phyloP scores from a whole-genome alignment of 2,797 vertebrate species.

The Melanotaenia boesemani region DNA sequence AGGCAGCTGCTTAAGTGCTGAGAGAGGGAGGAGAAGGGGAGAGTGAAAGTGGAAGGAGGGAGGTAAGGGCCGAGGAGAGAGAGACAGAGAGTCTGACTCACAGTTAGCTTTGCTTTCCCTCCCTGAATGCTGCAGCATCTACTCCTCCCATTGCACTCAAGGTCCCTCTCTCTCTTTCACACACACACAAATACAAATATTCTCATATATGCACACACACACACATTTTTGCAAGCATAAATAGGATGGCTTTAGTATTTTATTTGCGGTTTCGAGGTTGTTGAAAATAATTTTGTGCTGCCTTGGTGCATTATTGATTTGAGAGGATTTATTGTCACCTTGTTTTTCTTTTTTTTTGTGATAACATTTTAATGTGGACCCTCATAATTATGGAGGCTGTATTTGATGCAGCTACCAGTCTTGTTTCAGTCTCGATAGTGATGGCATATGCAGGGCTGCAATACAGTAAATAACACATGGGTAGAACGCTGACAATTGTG shows the following conservation, averaged over 20 bases:
- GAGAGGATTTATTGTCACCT: conserved; percentile 69
- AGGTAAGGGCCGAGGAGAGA: conserved; percentile 68
- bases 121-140: conserved; percentile 80
- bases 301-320: conserved; percentile 70
- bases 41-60: conserved; percentile 72
- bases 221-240: conserved; percentile 50
- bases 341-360: conserved; percentile 68
- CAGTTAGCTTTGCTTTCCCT: conserved; percentile 83
- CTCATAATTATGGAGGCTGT: conserved; percentile 80
- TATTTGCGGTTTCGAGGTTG: conserved; percentile 55
- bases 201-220: not conserved
- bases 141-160: conserved; percentile 81
- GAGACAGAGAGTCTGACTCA: conserved; percentile 79
- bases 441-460: conserved; percentile 40
- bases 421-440: conserved; percentile 39
- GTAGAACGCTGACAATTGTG: conserved; percentile 63
- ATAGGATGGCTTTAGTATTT: conserved; percentile 60
- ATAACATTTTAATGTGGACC: conserved; percentile 84
- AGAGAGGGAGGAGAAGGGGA: conserved; percentile 72
- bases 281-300: conserved; percentile 62
- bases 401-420: conserved; percentile 57
- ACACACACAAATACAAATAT: conserved; percentile 6
- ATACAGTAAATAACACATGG: conserved; percentile 61
- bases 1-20: conserved; percentile 87
- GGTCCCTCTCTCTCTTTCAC: conserved; percentile 63